Conservation (phyloP, 2,797 vertebrate genomes). For the Pithecia hirsuta region DNA sequence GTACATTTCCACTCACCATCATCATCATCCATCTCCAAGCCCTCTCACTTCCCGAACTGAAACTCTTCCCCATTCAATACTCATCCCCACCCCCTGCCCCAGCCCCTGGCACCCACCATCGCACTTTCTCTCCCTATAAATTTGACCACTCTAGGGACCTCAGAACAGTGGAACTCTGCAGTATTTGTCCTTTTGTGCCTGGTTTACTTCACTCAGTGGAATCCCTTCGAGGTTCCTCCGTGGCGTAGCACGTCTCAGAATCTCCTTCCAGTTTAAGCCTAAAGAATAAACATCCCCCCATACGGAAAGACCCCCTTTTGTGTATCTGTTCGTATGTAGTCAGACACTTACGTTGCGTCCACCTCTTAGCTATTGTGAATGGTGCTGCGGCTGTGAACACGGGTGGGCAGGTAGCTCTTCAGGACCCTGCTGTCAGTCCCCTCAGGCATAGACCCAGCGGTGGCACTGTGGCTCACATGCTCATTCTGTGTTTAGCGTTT, state of each 20-base stretch:
- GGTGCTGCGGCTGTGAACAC: background rate
- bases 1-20: rapidly evolving
- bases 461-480: background rate
- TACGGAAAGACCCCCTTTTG: rapidly evolving
- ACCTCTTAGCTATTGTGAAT: background rate
- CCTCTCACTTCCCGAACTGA: rapidly evolving
- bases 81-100: background rate
- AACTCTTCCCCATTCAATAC: background rate
- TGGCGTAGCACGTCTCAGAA: rapidly evolving
- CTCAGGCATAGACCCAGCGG: rapidly evolving
- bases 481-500: background rate
- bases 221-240: rapidly evolving
- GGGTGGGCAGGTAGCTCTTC: too few relatives aligned
- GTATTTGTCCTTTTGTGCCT: too few relatives aligned
- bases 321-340: rapidly evolving
- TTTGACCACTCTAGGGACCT: background rate
- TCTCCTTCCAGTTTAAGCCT: background rate
- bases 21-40: background rate
- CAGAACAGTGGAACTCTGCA: rapidly evolving
- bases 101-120: background rate
- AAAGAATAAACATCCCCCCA: rapidly evolving
- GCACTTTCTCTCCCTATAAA: background rate
- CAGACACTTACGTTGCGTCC: rapidly evolving
- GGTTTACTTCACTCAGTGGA: background rate
- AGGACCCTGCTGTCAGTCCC: background rate